Base-by-base conservation (phyloP, 2,113 vertebrate genomes). In the Ibidorhyncha struthersii region DNA sequence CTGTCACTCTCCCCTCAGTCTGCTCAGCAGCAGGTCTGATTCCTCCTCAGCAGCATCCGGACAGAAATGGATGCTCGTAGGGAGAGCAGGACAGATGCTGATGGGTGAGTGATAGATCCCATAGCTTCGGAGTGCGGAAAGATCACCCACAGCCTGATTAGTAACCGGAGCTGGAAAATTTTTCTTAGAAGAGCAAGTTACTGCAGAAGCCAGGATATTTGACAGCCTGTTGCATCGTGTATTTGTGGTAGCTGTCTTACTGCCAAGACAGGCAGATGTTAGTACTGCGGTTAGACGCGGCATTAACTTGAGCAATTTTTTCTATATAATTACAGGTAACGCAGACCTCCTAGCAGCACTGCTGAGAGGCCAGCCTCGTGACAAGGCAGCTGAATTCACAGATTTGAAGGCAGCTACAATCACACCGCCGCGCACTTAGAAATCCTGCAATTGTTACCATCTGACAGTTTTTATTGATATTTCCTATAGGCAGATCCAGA, bases 121-220 rank as follows among this genome's bases (percentile, higher is more conserved):
- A 71, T 2, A 18, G 83, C 80, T 82, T 59, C 69, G n/a, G 52
- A 81, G 91, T 47, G 22, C 14, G 0, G 45, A 38, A 82, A 58
- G 59, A 90, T 91, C 79, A 93, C 41, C 76, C 89, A 74, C 8
- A 83, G 67, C 62, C 89, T 93, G 80, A 97, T 94, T 95, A 93
- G 49, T 9, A 82, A 87, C 41, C 8, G 50, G 17, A 76, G 78
- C n/a, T 50, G 55, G 49, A 41, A 80, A 47, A 14, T 36, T 32
- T 50, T 56, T 45, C 84, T 81, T 80, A 59, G 78, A 91, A 88
- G 53, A 83, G 89, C n/a, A 8, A 73, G 79, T 41, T 59, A 55
- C 38, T 63, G 71, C 67, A 74, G 74, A 36, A 85, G 59, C 45
- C 87, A 80, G 59, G 26, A 12, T 82, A 63, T 83, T 4, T 93